Base-by-base conservation (phyloP, 2,797 vertebrate species). In the Sebastes diploproa region DNA sequence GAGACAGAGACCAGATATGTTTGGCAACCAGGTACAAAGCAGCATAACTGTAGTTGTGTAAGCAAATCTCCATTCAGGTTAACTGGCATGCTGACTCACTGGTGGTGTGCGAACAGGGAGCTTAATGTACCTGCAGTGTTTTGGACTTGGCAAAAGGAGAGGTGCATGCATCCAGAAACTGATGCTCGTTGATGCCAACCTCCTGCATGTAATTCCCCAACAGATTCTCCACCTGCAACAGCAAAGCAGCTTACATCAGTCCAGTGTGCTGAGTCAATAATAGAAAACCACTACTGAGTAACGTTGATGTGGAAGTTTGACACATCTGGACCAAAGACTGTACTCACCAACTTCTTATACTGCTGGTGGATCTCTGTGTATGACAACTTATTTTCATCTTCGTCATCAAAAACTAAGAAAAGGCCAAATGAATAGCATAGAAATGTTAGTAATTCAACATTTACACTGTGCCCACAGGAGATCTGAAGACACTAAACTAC, bases 281-380 rank as follows among this genome's bases (percentile, higher is more conserved):
- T 34, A 85, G 29, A 42, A 73, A 63, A 42, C 10, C 4, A 52
- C 8, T n/a, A 20, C 54, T 60, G 65, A 75, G 34, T 65, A 16
- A 75, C 54, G 34, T 27, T 34, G 30, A 58, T 29, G 23, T 12
- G 46, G 30, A 2, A 42, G 38, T 14, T 42, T 42, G 38, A 42
- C 30, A 30, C 34, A 62, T 46, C 2, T 36, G 32, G 29, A n/a
- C 14, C n/a, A 46, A 63, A 20, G 22, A 11, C 6, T 34, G 7
- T 77, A 96, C 97, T 98, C 91, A 98, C 98, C 96, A 99, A 81
- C 78, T 96, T 96, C 92, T 98, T 99, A 92, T 99, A 99, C 86
- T 99, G 97, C 88, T 97, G 95, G 91, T 99, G 98, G 93, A 99
- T 98, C 87, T 99, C 98, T 80, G 98, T 99, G 72, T 99, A 99